A percentile compares a stretch with the other conserved stretches of the same genome.
Conservation (phyloP, 2,797 vertebrate genomes). For the Percopsis omiscomaycus region DNA sequence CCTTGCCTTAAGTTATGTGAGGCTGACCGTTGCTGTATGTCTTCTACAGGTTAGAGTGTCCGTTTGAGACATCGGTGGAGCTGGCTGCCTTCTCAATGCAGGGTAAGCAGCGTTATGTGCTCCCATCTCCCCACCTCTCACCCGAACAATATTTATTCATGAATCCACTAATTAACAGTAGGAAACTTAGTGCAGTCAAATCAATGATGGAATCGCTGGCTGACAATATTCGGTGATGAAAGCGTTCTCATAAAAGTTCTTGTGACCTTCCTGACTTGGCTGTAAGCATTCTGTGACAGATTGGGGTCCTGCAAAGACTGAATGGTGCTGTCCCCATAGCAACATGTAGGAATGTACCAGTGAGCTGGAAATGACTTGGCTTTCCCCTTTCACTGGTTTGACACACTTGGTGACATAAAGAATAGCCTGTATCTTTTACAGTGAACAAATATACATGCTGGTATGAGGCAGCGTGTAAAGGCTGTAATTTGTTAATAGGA, state of each 20-base stretch:
- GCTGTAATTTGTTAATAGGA: constrained; percentile 5
- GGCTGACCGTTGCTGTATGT: constrained; percentile 15
- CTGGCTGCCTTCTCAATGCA: constrained; percentile 92
- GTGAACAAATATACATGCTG: neutral
- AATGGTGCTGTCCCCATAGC: constrained; percentile 4
- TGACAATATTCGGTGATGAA: neutral
- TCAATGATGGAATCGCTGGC: neutral
- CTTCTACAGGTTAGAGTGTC: constrained; percentile 87
- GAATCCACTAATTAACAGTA: no score
- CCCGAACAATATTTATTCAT: neutral
- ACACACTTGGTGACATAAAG: neutral
- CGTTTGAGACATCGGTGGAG: constrained; percentile 91
- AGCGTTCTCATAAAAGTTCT: neutral
- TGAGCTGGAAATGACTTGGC: neutral
- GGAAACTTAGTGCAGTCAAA: neutral
- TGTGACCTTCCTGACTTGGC: neutral
- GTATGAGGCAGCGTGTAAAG: neutral
- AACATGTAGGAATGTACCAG: constrained; percentile 1
- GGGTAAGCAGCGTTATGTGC: constrained; percentile 75
- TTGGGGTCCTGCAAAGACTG: neutral
- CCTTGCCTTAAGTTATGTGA: neutral
- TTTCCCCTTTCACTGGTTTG: neutral
- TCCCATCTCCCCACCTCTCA: neutral
- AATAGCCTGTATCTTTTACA: neutral
- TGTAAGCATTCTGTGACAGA: no score